Conservation (phyloP, 2,888 invertebrate genomes). For the Druceiella hillmani region DNA sequence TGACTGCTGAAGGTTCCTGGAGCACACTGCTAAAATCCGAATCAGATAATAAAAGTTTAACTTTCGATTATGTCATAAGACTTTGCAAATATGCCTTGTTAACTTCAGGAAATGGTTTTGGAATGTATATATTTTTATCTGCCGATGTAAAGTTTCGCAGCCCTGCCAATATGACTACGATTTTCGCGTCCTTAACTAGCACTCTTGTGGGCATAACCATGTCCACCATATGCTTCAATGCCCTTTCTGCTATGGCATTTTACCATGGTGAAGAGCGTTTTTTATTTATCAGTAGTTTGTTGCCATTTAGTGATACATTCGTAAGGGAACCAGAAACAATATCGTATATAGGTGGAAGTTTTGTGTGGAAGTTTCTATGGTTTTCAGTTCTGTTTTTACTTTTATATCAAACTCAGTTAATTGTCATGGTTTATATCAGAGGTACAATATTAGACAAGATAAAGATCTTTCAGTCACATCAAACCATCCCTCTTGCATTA, state of each 20-base stretch:
- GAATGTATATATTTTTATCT: constrained; percentile 35
- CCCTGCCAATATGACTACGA: constrained; percentile 39
- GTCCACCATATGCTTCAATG: constrained; percentile 34
- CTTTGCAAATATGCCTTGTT: constrained; percentile 32
- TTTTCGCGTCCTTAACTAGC: constrained; percentile 32
- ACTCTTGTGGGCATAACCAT: constrained; percentile 30
- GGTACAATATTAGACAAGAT: too few species aligned
- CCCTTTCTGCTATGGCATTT: constrained; percentile 40
- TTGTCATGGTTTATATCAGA: constrained; percentile 32
- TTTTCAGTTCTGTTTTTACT: constrained; percentile 33
- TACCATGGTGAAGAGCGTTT: constrained; percentile 41
- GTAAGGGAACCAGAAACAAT: constrained; percentile 37
- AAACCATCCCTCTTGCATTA: too few species aligned
- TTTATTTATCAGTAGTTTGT: constrained; percentile 34
- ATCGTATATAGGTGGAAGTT: constrained; percentile 34
- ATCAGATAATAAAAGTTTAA: constrained; percentile 29
- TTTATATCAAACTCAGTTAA: constrained; percentile 35
- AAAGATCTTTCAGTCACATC: too few species aligned
- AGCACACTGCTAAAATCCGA: constrained; percentile 30
- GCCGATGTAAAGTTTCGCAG: constrained; percentile 38
- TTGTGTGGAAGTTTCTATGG: constrained; percentile 38
- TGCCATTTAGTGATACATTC: constrained; percentile 32
- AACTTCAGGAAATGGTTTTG: constrained; percentile 35
- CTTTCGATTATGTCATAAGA: constrained; percentile 24
- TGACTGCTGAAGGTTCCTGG: constrained; percentile 40